Evolutionary conservation across 1,140 invertebrate species (phyloP), one percentile per base, ranked within the genome.

Genomic region (Paraescarpia echinospica): DNA sequence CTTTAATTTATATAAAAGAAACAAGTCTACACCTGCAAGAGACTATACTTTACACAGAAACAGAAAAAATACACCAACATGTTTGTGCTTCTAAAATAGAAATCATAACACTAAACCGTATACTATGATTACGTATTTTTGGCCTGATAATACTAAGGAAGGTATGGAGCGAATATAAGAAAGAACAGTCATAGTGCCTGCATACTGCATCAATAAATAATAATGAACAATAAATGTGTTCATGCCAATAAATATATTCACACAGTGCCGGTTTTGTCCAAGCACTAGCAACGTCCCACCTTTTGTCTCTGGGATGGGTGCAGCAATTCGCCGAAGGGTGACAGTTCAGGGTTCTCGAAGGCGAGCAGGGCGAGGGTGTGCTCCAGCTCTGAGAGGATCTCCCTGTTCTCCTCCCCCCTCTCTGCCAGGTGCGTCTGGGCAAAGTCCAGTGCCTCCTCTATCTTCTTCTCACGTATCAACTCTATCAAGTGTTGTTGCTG

Each of bases 401-500:
- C 95, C 35, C 98, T 97, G 96, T 99, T 98, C 90, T 98, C 98
- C 94, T 99, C 98, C 8, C 98, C 99, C 88, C 98, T 97, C 96
- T 99, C 99, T 48, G 97, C 97, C 34, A 99, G 96, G 95, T 99
- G 98, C 89, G 98, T 98, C 95, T 99, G 98, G 6, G 99, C 99
- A 96, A 99, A 99, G 91, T 98, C 97, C n/a, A 99, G 95, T 0
- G 99, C 99, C 95, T 98, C 98, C 95, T 99, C 99, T n/a, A 99
- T 97, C 93, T 98, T 97, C 27, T 98, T 98, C 89, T 97, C 97
- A 93, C 98, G 97, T 77, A 99, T 99, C 34, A 99, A 95, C 96
- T 99, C 99, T 94, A 99, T 98, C 9, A 99, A 95, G 96, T 99
- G 98, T 93, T 99, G 97, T 97, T 99, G 99, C 97, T 98, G 95